A percentile compares a stretch with the other conserved stretches of the same genome.
Conservation (phyloP, 2,888 invertebrate genomes). For the Heliconius aoede region DNA sequence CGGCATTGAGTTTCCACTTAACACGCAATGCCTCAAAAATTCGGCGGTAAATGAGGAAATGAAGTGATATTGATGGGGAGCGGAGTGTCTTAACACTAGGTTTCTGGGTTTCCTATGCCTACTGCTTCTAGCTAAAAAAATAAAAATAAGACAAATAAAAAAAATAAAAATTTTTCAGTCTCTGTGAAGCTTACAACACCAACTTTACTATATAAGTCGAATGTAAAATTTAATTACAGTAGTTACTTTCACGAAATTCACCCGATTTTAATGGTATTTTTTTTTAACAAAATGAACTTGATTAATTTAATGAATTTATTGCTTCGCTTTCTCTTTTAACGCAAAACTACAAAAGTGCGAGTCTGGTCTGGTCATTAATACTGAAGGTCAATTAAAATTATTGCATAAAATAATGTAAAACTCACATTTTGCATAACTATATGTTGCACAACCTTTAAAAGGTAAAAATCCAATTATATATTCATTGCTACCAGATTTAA, state of each 20-base stretch:
- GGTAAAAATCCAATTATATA: background rate
- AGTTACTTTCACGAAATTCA: constrained; percentile 34
- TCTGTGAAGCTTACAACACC: background rate
- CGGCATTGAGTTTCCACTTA: too few relatives aligned
- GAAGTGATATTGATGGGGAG: too few relatives aligned
- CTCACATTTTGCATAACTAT: constrained; percentile 6
- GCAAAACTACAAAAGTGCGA: constrained; percentile 28
- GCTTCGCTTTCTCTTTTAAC: constrained; percentile 39
- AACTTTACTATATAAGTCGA: constrained; percentile 16
- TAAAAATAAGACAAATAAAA: background rate
- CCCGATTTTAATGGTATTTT: constrained; percentile 10
- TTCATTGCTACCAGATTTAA: background rate
- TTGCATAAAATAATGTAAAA: constrained; percentile 28
- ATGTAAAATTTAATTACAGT: constrained; percentile 25
- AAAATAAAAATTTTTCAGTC: background rate
- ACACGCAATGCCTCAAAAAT: too few relatives aligned
- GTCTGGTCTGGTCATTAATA: constrained; percentile 22
- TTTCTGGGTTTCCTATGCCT: too few relatives aligned
- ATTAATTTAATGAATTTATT: constrained; percentile 43
- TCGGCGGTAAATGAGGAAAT: too few relatives aligned
- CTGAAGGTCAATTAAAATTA: constrained; percentile 33
- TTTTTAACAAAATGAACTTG: constrained; percentile 36
- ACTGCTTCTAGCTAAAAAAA: too few relatives aligned
- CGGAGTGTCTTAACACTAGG: too few relatives aligned
- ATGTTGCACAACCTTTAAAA: constrained; percentile 20